Evolutionary conservation across 2,888 invertebrate genomes (phyloP).

Genomic region (Xanthia icteritia): DNA sequence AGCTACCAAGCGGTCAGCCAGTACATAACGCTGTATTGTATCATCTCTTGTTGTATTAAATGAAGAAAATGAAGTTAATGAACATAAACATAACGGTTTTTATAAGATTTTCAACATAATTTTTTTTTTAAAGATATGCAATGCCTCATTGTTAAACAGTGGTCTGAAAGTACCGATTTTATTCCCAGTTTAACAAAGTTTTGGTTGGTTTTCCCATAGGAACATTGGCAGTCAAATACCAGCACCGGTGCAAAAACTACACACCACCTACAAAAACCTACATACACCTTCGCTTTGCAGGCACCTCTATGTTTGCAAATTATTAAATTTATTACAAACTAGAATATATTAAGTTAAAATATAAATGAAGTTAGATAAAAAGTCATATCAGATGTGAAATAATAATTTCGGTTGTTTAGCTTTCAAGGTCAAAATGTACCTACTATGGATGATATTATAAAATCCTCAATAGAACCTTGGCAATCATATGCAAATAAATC

Average conservation of each 20-base stretch:
- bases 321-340: conserved; percentile 2
- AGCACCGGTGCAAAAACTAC: neutral
- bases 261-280: too few species aligned
- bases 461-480: conserved; percentile 32
- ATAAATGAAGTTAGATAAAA: neutral
- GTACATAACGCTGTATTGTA: neutral
- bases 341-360: neutral
- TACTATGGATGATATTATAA: neutral
- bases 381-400: neutral
- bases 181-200: neutral
- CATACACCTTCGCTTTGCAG: neutral
- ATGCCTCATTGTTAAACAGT: neutral
- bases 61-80: neutral
- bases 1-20: neutral
- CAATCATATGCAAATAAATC: conserved; percentile 34
- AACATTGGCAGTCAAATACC: neutral
- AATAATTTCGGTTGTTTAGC: neutral
- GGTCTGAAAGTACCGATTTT: neutral
- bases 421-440: conserved; percentile 22
- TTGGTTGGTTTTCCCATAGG: neutral
- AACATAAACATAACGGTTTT: neutral
- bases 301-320: neutral
- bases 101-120: neutral
- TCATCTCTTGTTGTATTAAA: neutral
- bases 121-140: neutral